Conservation (phyloP, 2,113 vertebrate species). For the Forbesichthys papilliferus region DNA sequence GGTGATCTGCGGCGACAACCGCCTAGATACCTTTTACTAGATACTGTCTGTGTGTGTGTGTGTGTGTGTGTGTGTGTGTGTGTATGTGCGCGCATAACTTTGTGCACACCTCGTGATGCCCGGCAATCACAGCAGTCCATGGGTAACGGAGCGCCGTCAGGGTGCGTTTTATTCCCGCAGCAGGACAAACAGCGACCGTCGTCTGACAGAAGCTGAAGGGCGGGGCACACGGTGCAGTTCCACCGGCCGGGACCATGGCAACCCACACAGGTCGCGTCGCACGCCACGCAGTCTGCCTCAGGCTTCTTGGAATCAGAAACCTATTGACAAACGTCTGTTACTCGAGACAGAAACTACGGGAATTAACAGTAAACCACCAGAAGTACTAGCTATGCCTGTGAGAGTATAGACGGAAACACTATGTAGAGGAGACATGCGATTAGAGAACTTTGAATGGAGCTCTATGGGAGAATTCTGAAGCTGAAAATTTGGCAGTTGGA, state of each 20-base stretch:
- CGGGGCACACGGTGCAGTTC: slow-evolving; percentile 85
- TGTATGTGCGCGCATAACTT: not conserved
- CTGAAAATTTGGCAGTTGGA: not conserved
- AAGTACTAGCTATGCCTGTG: too few relatives aligned
- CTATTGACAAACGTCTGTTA: slow-evolving; percentile 18
- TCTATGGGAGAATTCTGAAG: too few relatives aligned
- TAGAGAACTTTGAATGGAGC: not conserved
- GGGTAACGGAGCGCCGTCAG: slow-evolving; percentile 12
- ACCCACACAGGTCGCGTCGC: slow-evolving; percentile 82
- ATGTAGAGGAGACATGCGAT: too few relatives aligned
- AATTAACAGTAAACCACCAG: too few relatives aligned
- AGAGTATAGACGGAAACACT: too few relatives aligned
- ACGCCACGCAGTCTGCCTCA: slow-evolving; percentile 74
- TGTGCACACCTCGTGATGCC: slow-evolving; percentile 71
- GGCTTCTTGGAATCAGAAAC: slow-evolving; percentile 39
- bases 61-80: not conserved
- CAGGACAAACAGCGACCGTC: slow-evolving; percentile 86
- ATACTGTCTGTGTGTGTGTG: not conserved
- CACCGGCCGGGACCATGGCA: slow-evolving; percentile 83
- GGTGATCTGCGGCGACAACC: not conserved
- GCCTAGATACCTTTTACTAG: not conserved
- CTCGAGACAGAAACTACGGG: too few relatives aligned
- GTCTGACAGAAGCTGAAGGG: slow-evolving; percentile 73
- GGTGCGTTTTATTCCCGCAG: slow-evolving; percentile 65
- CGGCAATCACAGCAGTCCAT: slow-evolving; percentile 88